Evolutionary conservation across 2,888 invertebrate genomes (phyloP), one percentile per base, ranked within the genome.

Genomic region (Parelbella ahira): DNA sequence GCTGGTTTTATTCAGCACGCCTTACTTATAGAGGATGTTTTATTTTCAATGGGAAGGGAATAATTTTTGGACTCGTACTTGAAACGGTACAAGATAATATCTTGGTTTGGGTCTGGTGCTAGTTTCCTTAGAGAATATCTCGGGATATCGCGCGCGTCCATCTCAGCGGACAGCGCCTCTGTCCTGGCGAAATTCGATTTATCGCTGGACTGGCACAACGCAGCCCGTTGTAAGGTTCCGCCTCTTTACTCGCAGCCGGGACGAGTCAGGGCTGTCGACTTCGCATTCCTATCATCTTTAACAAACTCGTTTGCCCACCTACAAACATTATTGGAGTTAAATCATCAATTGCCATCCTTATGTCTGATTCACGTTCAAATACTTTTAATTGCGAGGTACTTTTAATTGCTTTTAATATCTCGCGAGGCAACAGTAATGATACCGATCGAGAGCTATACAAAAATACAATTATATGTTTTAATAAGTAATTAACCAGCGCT

Each of bases 161-260:
- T 82, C 79, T 63, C 58, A 46, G 52, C 54, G 54, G 68, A 68
- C 68, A 65, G 63, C 65, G 60, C 60, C 59, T 65, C 68, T 76
- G 81, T 83, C 82, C 74, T 68, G 53, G 78, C 69, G 66, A 63
- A 73, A 68, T 76, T 76, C 71, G 67, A 83, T 82, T 82, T 82
- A 84, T 78, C 62, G 72, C 51, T 46, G 54, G 45, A 49, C 34
- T 28, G 47, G 61, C 65, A 82, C 81, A 81, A 80, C 63, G 78
- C 65, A 52, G 59, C 53, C 63, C 70, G 70, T 77, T 80, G 78
- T 80, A 57, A 54, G 64, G 70, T 74, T 73, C 74, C 72, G 69
- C 73, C 69, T 77, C 71, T 64, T 74, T 69, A 68, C 62, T 54
- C 54, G 47, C 47, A 56, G 48, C 47, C 51, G 44, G 50, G 47